Base-by-base conservation (phyloP, 2,797 vertebrate species). In the Chaunax sp. region DNA sequence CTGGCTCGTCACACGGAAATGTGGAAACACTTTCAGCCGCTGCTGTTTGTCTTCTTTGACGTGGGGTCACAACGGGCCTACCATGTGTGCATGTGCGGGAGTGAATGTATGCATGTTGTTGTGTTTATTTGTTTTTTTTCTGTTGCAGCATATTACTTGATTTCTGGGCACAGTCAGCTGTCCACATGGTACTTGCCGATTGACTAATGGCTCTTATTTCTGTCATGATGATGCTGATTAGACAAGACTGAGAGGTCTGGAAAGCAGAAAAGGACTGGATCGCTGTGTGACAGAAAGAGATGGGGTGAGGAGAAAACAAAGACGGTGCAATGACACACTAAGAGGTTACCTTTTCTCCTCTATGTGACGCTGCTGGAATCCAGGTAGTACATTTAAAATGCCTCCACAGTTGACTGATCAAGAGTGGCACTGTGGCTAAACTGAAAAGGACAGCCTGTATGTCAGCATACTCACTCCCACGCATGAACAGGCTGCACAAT, bases 31-130 rank as follows among this genome's bases (percentile, higher is more conserved):
- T 87, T 64, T 79, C 80, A 43, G 28, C 66, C 35, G 74, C 66
- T 40, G 64, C 64, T 90, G 89, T 92, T 91, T 90, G 90, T 92
- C 89, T 92, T 90, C 43, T 81, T 78, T 89, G 90, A 91, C 85
- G 72, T 81, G 77, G 78, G 90, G 87, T 90, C 87, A 82, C n/a
- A n/a, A 66, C 51, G 74, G 77, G 72, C 70, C 68, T 14, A 49
- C 68, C 54, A 41, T 63, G 64, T 70, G 86, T 81, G 73, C 60
- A 56, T 78, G 83, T 77, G 83, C 59, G 52, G 47, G 66, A 70
- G 69, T 16, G 56, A 65, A 50, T 67, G 56, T 78, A 44, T 55
- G 65, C 44, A n/a, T 69, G 51, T 69, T 64, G 69, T 33, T 72
- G 38, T 75, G 74, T 84, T 68, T 83, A 73, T 80, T 80, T 67